A percentile compares a stretch with the other conserved stretches of the same genome.
These are phyloP conservation scores for Ramphastos sulfuratus DNA, from an alignment of 2,113 vertebrate genomes.

Conservation along the genomic window DNA sequence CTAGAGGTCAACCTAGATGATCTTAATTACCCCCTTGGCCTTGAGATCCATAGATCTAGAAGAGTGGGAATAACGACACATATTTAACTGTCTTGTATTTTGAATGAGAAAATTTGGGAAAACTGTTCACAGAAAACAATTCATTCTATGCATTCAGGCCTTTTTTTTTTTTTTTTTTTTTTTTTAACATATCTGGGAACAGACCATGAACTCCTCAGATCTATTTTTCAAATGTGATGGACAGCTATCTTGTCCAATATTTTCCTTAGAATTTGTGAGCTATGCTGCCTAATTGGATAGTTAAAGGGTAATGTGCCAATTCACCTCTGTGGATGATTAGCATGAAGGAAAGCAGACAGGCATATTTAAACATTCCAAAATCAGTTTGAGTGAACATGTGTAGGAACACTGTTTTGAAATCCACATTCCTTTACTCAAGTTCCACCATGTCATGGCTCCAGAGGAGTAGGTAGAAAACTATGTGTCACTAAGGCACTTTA, in stretches of 20 bases:
- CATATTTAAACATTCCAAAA: slow-evolving; percentile 36
- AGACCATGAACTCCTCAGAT: neutral
- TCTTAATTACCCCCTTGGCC: slow-evolving; percentile 31
- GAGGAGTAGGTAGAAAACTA: neutral
- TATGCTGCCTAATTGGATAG: slow-evolving; percentile 22
- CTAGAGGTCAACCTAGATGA: slow-evolving; percentile 16
- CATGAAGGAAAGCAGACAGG: slow-evolving; percentile 32
- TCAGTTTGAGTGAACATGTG: neutral
- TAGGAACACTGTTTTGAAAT: neutral
- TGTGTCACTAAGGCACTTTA: neutral
- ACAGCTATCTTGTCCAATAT: slow-evolving; percentile 24
- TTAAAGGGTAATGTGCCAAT: neutral
- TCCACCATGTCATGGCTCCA: neutral
- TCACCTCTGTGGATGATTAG: slow-evolving; percentile 31
- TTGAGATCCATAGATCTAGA: neutral
- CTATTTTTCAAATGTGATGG: slow-evolving; percentile 3
- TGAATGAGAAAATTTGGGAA: neutral
- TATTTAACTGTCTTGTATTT: neutral
- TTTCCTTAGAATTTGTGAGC: neutral
- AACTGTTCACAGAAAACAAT: neutral
- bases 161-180: neutral
- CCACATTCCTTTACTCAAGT: slow-evolving; percentile 15
- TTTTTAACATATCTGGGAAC: neutral
- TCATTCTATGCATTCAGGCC: neutral
- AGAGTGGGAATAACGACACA: neutral